Evolutionary conservation across 2,888 invertebrate species (phyloP), one percentile per base, ranked within the genome.

Genomic region (Mesoligia furuncula): DNA sequence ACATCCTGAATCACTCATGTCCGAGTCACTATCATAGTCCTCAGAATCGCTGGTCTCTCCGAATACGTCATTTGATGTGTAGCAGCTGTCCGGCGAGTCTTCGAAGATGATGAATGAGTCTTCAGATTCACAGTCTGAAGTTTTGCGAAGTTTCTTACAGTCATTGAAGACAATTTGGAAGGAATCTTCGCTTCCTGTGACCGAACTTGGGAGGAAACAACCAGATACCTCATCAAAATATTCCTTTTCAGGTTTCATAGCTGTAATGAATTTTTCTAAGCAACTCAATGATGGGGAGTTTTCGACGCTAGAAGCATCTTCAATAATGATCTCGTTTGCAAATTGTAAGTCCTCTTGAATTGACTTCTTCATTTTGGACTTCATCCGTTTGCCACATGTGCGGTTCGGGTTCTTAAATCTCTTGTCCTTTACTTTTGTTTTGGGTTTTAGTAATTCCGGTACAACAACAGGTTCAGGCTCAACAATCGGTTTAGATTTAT

Each of bases 81-180:
- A 96, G 74, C 96, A 96, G 79, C 91, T 94, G 71, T 95, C 95
- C 0, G 95, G 95, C 2, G 93, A 92, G 0, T 96, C 96, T 71
- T 96, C 96, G 13, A 97, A 97, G 11, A 97, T 93, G 1, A 97
- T 97, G 85, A 97, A 97, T 0, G 97, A 97, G 89, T 97, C 97
- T 88, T 97, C 97, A 0, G 97, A 97, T n/a, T 97, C 97, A 71
- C 97, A 97, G 71, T 97, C 97, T 0, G 97, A 97, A 3, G 93
- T 87, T 62, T 90, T 86, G 7, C 95, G 88, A 2, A 80, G 85
- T 61, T 84, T 89, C 0, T 90, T 93, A 64, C 89, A 91, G 45
- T 96, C 96, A 0, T 91, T 90, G 84, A 96, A 96, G 7, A 97
- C 96, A 13, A 96, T 96, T 91, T 96, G 96, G 89, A 96, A 97